These are phyloP conservation scores for Drosophila subsilvestris DNA, from an alignment of 2,888 invertebrate species.

Conservation along the genomic window DNA sequence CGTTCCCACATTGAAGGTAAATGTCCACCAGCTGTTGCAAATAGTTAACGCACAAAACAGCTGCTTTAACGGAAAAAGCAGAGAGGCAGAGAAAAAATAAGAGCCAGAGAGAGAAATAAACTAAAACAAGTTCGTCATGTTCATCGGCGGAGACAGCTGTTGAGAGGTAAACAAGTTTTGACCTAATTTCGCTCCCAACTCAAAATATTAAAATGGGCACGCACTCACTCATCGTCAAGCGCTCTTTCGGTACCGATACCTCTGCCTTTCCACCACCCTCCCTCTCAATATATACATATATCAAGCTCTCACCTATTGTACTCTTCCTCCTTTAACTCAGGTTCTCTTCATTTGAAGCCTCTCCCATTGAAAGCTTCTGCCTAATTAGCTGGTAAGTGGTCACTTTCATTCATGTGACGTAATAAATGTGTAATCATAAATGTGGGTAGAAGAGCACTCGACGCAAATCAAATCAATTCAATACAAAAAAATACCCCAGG, in stretches of 20 bases:
- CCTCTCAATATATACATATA: constrained; percentile 20
- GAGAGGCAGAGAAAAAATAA: constrained; percentile 14
- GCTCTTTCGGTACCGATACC: constrained; percentile 8
- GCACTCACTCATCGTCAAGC: constrained; percentile 10
- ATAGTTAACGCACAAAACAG: constrained; percentile 43
- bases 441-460: constrained; percentile 23
- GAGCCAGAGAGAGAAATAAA: constrained; percentile 10
- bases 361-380: constrained; percentile 2
- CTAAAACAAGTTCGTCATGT: constrained; percentile 74
- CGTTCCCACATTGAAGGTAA: constrained; percentile 70
- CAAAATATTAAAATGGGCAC: constrained; percentile 63
- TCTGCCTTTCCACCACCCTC: constrained; percentile 3
- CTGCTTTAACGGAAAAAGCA: constrained; percentile 7
- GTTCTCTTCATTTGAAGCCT: neutral
- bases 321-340: neutral
- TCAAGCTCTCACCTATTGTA: constrained; percentile 13
- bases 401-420: constrained; percentile 38
- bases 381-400: constrained; percentile 74
- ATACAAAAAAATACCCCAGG: constrained; percentile 1
- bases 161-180: constrained; percentile 53
- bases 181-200: constrained; percentile 70
- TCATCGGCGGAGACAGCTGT: constrained; percentile 52
- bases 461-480: constrained; percentile 35
- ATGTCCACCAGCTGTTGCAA: constrained; percentile 70
- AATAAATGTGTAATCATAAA: constrained; percentile 63